Evolutionary conservation across 2,888 invertebrate genomes (phyloP).

Genomic region (Leptura quadrifasciata): DNA sequence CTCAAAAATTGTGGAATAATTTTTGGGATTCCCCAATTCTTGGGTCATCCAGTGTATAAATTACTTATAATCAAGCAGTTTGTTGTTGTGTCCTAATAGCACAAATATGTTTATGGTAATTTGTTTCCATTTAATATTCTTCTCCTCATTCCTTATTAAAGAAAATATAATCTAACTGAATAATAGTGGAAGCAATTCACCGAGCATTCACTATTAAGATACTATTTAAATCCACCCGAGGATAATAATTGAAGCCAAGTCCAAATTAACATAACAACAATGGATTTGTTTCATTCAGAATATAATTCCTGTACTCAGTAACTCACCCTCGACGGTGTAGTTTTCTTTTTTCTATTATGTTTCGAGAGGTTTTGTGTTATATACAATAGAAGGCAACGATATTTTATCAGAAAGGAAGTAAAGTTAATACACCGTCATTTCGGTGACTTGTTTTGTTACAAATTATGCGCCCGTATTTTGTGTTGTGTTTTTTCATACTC

Average conservation of each 20-base stretch:
- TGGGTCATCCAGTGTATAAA: too few species aligned
- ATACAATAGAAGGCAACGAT: neutral
- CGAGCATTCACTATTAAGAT: neutral
- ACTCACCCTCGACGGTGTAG: neutral
- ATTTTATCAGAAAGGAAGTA: neutral
- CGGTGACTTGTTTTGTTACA: neutral
- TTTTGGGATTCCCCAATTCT: too few species aligned
- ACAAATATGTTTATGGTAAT: neutral
- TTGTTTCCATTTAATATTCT: neutral
- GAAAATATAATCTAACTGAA: neutral
- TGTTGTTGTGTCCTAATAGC: neutral
- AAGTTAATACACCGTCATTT: neutral
- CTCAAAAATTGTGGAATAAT: too few species aligned
- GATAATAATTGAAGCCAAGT: neutral
- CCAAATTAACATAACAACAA: neutral
- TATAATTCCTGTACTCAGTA: neutral
- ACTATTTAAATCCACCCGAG: neutral
- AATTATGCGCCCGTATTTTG: neutral
- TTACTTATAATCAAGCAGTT: too few species aligned
- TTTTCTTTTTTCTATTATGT: conserved; percentile 1
- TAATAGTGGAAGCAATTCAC: neutral
- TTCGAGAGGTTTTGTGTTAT: neutral
- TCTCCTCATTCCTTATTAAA: neutral
- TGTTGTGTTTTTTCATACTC: neutral
- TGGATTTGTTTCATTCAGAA: neutral